Evolutionary conservation across 2,797 vertebrate genomes (phyloP), one percentile per base, ranked within the genome.

Genomic region (Gouania willdenowi): DNA sequence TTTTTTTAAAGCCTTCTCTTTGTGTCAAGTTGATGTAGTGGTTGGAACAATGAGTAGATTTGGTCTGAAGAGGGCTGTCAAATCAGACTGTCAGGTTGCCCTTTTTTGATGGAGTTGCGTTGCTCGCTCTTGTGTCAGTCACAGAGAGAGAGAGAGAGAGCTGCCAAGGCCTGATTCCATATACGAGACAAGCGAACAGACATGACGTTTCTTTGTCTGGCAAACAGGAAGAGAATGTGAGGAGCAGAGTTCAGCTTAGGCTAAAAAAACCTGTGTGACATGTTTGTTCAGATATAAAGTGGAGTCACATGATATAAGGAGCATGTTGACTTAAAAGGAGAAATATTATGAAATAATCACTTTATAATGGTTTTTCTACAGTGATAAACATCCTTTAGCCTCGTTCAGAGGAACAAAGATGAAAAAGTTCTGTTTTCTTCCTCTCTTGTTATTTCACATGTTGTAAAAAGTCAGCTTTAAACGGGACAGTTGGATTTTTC

Each of bases 51-150:
- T 69, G 57, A 84, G 75, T 79, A 65, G 81, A 81, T 82, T 84
- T 82, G 77, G 66, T 78, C 73, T 81, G 79, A 80, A 70, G 77
- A 81, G 75, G 53, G 59, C 77, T 82, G 87, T 86, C 82, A 84
- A 82, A 84, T 82, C 62, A 71, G 71, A 71, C 76, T 81, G 85
- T 86, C 87, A 81, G 67, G 50, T 74, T 59, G 75, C 64, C 72
- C 79, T 81, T 84, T n/a, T 84, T 60, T 81, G 79, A 87, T 75
- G 82, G 70, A 75, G 75, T 63, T 53, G 50, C 74, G 85, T 82
- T 68, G 61, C 68, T 77, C 54, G 23, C 72, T 78, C 63, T 58
- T 71, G 76, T 70, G 84, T 86, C 85, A 84, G 62, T 84, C 84
- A 81, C 46, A 65, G 41, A 66, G 55, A 77, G 73, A 65, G 41